These are phyloP conservation scores for Zenarchopterus dispar DNA, from an alignment of 2,797 vertebrate genomes.

Conservation along the genomic window DNA sequence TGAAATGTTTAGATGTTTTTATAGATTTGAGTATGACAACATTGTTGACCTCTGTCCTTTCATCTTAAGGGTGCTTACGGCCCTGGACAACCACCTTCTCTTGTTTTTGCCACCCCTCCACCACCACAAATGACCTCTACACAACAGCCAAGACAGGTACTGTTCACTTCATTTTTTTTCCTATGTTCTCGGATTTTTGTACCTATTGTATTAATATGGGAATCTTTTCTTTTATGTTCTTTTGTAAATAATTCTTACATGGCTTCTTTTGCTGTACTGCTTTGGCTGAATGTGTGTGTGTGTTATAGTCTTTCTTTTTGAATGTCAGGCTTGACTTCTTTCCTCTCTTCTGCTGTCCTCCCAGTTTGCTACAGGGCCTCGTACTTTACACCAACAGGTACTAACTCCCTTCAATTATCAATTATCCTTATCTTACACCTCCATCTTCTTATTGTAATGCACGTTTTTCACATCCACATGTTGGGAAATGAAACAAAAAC, in stretches of 20 bases:
- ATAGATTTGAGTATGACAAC: conserved; percentile 3
- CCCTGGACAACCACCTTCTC: conserved; percentile 92
- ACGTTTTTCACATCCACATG: conserved; percentile 40
- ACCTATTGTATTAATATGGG: conserved; percentile 4
- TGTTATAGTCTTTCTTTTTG: conserved; percentile 37
- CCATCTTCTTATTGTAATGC: conserved; percentile 40
- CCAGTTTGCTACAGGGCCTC: conserved; percentile 93
- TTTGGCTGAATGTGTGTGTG: conserved; percentile 42
- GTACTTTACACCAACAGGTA: conserved; percentile 96
- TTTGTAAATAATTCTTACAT: conserved; percentile 32
- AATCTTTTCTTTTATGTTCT: conserved; percentile 16
- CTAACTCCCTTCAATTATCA: conserved; percentile 75
- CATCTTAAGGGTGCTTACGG: conserved; percentile 88
- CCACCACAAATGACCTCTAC: conserved; percentile 98
- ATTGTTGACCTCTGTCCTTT: not conserved
- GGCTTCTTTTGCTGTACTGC: conserved; percentile 46
- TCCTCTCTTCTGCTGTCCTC: conserved; percentile 82
- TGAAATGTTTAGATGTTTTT: not conserved
- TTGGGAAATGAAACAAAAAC: not conserved
- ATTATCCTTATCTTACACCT: conserved; percentile 29
- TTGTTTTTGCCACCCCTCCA: conserved; percentile 91
- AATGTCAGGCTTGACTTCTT: conserved; percentile 74
- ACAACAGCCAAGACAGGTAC: conserved; percentile 96
- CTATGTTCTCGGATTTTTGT: not conserved
- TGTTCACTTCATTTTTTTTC: conserved; percentile 14